These are phyloP conservation scores for Siderastrea radians DNA, from an alignment of 92 coral and sea anemone species.

Conservation along the genomic window DNA sequence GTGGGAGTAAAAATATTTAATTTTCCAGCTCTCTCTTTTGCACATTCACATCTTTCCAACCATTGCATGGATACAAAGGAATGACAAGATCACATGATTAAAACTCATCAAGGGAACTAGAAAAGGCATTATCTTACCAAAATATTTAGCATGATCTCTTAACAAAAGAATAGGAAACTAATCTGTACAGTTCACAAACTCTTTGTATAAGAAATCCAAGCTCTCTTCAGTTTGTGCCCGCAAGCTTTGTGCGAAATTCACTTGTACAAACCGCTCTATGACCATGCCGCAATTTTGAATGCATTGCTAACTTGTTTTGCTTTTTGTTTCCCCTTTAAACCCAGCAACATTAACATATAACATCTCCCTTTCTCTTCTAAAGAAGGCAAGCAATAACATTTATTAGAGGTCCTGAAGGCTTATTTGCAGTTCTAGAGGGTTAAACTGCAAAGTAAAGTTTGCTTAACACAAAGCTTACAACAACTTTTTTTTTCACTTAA, in stretches of 20 bases:
- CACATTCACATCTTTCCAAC: conserved; percentile 30
- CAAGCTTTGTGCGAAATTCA: background rate
- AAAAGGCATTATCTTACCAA: conserved; percentile 32
- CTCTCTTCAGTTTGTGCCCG: conserved; percentile 10
- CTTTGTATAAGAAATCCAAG: conserved; percentile 26
- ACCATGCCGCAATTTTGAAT: background rate
- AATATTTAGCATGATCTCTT: conserved; percentile 45
- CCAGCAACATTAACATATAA: too few relatives aligned
- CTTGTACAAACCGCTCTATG: background rate
- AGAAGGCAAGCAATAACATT: background rate
- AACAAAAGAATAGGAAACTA: conserved; percentile 28
- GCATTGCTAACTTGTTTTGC: too few relatives aligned
- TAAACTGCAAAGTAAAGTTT: background rate
- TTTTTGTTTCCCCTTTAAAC: too few relatives aligned
- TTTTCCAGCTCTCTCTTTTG: conserved; percentile 35
- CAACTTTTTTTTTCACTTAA: background rate
- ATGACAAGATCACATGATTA: conserved; percentile 15
- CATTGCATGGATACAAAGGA: background rate
- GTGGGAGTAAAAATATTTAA: conserved; percentile 23
- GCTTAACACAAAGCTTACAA: background rate
- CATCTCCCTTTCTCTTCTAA: background rate
- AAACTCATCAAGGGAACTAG: conserved; percentile 15
- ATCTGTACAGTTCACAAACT: conserved; percentile 49
- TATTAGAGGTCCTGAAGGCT: background rate
- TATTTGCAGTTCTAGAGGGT: background rate